phyloP scores from a whole-genome alignment of 2,888 invertebrate genomes.

The Liopterus haemorrhoidalis region DNA sequence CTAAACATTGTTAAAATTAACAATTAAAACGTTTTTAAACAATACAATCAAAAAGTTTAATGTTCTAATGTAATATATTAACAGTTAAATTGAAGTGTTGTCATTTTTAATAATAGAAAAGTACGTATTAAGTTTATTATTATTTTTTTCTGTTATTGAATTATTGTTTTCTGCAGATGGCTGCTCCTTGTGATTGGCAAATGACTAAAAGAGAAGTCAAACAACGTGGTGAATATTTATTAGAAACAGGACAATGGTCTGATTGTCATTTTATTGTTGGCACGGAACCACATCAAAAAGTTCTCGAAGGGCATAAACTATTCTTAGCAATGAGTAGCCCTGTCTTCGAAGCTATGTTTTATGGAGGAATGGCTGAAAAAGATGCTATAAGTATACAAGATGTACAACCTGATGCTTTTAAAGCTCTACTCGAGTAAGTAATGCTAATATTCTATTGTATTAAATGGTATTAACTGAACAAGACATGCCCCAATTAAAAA shows the following conservation, averaged over 20 bases:
- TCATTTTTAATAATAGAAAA: no score
- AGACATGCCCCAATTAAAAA: constrained; percentile 5
- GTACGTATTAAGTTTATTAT: no score
- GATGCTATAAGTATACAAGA: constrained; percentile 72
- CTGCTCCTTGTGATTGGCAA: constrained; percentile 69
- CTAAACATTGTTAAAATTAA: no score
- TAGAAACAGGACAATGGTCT: constrained; percentile 77
- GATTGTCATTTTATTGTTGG: constrained; percentile 81
- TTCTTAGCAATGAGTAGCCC: constrained; percentile 82
- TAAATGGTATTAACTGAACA: background rate
- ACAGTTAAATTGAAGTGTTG: no score
- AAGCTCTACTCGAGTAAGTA: constrained; percentile 67
- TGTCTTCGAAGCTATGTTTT: constrained; percentile 86
- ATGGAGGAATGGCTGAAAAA: constrained; percentile 74
- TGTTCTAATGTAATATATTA: no score
- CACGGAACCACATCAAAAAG: constrained; percentile 66
- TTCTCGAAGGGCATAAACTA: constrained; percentile 70
- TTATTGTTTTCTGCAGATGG: constrained; percentile 48
- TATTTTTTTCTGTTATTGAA: constrained; percentile 9
- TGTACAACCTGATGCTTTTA: constrained; percentile 81
- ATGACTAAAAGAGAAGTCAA: constrained; percentile 63
- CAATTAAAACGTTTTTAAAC: no score
- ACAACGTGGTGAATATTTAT: constrained; percentile 65
- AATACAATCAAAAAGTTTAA: no score
- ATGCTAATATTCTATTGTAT: constrained; percentile 9